Percentiles rank a stretch among this genome's conserved stretches.
Conservation (phyloP, 2,113 vertebrate genomes). For the Turnix velox region DNA sequence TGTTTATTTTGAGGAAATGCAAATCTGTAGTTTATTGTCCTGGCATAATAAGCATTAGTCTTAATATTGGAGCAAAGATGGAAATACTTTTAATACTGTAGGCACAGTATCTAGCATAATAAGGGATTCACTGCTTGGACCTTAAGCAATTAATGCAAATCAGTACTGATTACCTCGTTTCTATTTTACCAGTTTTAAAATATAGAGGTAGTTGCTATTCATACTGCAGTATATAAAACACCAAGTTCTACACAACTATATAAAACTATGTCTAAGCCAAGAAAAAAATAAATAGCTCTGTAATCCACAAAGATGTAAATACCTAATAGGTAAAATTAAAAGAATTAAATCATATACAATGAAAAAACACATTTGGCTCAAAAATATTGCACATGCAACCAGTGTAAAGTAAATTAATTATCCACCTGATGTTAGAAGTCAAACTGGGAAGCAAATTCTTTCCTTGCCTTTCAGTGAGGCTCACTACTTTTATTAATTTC, state of each 20-base stretch:
- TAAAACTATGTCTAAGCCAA: neutral
- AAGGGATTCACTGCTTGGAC: neutral
- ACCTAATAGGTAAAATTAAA: neutral
- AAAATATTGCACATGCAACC: neutral
- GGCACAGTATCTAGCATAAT: neutral
- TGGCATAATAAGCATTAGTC: neutral
- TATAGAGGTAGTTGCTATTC: neutral
- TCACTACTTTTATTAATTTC: neutral
- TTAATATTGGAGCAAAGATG: neutral
- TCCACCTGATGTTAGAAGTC: neutral
- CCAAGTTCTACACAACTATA: neutral
- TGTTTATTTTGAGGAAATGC: neutral
- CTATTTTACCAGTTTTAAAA: neutral
- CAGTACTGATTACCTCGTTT: neutral
- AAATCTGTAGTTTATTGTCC: neutral
- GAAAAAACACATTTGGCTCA: neutral
- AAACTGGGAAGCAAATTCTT: neutral
- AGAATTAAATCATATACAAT: neutral
- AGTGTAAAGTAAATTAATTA: neutral
- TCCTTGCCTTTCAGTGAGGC: neutral
- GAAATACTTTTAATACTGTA: neutral
- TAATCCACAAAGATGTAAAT: neutral
- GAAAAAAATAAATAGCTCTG: neutral
- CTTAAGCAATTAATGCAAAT: neutral
- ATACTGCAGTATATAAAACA: neutral